Conservation (phyloP, 1,140 invertebrate genomes). For the Drosophila ironensis region DNA sequence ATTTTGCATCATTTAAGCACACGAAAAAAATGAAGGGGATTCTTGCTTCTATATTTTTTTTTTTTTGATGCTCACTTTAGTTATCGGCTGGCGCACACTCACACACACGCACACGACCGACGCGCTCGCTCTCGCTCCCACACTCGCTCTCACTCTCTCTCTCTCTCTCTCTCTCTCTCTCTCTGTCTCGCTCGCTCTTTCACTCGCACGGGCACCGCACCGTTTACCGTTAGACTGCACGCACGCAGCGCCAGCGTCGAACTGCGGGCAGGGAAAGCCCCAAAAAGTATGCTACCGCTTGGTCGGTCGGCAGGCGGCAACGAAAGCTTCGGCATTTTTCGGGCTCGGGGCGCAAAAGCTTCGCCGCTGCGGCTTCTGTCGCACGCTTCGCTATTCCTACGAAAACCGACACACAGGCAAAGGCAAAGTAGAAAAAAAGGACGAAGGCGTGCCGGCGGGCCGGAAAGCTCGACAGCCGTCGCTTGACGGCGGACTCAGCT, state of each 20-base stretch:
- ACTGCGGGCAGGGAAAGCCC: conserved; percentile 48
- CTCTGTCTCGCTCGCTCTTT: conserved; percentile 15
- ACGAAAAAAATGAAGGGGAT: conserved; percentile 29
- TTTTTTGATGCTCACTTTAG: conserved; percentile 9
- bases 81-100: conserved; percentile 9
- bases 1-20: conserved; percentile 25
- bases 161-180: background rate
- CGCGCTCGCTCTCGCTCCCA: background rate
- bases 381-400: too few species aligned
- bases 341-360: background rate
- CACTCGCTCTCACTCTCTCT: conserved; percentile 7
- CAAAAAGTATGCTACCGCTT: conserved; percentile 60
- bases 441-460: background rate
- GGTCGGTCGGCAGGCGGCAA: conserved; percentile 35
- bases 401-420: too few species aligned
- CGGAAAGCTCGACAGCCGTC: conserved; percentile 24
- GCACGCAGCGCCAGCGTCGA: conserved; percentile 79
- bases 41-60: conserved; percentile 18
- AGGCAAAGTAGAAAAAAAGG: background rate
- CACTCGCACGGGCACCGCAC: conserved; percentile 7
- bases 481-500: conserved; percentile 30
- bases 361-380: background rate
- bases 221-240: conserved; percentile 65
- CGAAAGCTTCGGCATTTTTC: conserved; percentile 15
- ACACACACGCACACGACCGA: background rate